Percentiles rank a stretch among this genome's conserved stretches.
Evolutionary conservation across 2,113 vertebrate genomes (phyloP).

Genomic region (Halcyon malimbica): DNA sequence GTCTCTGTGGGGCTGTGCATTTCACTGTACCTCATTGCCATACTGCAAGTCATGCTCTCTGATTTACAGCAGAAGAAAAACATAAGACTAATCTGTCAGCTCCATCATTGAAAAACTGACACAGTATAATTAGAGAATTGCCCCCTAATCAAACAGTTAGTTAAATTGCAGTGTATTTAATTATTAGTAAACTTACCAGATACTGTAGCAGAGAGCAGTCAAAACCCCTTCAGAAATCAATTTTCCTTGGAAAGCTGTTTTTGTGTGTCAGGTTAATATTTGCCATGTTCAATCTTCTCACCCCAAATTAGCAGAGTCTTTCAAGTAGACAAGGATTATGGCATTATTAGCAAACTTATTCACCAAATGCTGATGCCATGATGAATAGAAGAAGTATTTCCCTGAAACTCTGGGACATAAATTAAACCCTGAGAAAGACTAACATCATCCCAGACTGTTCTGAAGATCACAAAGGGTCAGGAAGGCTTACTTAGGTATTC

Average conservation of each 20-base stretch:
- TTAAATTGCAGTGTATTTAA: constrained; percentile 10
- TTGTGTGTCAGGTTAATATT: background rate
- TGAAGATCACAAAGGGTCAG: background rate
- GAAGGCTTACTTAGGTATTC: background rate
- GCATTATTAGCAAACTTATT: background rate
- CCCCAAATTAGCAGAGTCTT: background rate
- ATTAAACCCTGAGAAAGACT: background rate
- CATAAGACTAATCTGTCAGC: background rate
- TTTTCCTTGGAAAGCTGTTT: background rate
- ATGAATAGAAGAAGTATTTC: background rate
- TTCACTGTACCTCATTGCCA: constrained; percentile 5
- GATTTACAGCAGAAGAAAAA: constrained; percentile 25
- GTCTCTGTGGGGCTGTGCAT: background rate
- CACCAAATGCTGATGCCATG: background rate
- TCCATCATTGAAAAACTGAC: background rate
- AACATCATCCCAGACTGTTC: background rate
- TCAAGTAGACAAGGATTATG: background rate
- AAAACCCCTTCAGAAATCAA: background rate
- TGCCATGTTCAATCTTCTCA: background rate
- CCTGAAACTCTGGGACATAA: background rate
- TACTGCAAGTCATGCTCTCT: background rate
- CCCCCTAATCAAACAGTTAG: background rate
- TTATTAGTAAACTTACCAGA: constrained; percentile 8
- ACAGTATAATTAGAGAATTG: background rate
- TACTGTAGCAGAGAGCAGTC: background rate